phyloP scores from a whole-genome alignment of 2,113 vertebrate species.

The Falco punctatus region DNA sequence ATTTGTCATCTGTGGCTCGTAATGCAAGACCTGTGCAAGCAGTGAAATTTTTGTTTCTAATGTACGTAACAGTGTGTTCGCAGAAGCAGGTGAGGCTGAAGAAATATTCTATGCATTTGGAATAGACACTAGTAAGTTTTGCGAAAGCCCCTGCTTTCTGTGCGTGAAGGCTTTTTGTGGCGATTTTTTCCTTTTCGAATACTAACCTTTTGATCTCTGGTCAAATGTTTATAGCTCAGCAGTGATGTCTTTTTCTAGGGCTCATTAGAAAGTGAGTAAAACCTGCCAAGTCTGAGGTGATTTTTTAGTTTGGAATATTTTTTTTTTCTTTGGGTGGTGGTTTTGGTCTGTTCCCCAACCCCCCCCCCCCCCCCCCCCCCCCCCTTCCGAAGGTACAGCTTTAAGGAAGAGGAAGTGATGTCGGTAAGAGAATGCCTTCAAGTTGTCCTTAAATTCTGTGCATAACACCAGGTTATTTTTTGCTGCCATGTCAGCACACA shows the following conservation, averaged over 20 bases:
- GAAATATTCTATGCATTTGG: not conserved
- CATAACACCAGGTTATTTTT: not conserved
- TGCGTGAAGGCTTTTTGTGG: not conserved
- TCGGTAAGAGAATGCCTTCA: not conserved
- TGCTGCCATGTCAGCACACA: not conserved
- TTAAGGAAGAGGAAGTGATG: constrained; percentile 29
- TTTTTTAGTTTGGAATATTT: not conserved
- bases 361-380: too few relatives aligned
- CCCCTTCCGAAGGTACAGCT: not conserved
- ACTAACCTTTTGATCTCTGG: not conserved
- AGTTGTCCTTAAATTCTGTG: not conserved
- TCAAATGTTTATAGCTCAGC: not conserved
- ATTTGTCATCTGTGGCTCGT: not conserved
- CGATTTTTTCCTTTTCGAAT: not conserved
- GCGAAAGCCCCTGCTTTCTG: not conserved
- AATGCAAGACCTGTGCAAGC: not conserved
- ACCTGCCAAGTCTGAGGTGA: not conserved
- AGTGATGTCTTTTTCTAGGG: not conserved
- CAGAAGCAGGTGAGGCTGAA: constrained; percentile 6
- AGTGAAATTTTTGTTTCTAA: not conserved
- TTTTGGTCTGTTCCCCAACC: not conserved
- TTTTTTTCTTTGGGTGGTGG: not conserved
- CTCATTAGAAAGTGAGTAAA: not conserved
- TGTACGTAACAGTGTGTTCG: not conserved
- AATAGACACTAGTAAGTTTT: not conserved